Base-by-base conservation (phyloP, 1,140 invertebrate species). In the Bombus confusus region DNA sequence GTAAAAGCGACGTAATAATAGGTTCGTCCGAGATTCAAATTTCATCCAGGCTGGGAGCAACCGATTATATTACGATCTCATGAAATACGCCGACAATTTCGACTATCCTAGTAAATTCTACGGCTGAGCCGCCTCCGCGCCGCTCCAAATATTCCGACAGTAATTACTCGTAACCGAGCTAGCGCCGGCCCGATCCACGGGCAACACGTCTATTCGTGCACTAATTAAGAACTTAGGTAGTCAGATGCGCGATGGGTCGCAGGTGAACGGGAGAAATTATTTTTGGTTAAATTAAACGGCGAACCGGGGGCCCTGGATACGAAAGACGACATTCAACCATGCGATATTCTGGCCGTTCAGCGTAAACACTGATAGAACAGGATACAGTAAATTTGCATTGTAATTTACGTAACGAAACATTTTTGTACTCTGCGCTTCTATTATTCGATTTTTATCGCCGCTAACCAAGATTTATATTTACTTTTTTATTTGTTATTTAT, bases 61-160 rank as follows among this genome's bases (percentile, higher is more conserved):
- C 41, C 74, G 82, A 84, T 84, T 78, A 71, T 84, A 68, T 57
- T 34, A 52, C 59, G 75, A 78, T 71, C 82, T 78, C 82, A 37
- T 41, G 74, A 43, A 71, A 84, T 34, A 71, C 31, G 74, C 62
- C 37, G 82, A 84, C 64, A 78, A 84, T 84, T 84, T 78, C n/a
- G 39, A 34, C 47, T 25, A 78, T 84, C 74, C 47, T 62, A 52
- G 73, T 47, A 47, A 78, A 84, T 84, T 84, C 43, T 59, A 59
- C 47, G 37, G 69, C 0, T 18, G 47, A 52, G 5, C 71, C 9
- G 31, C 28, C 10, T 66, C 18, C 18, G 28, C 39, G 10, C 18
- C 22, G 80, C 18, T 77, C 8, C 74, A 71, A 78, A 84, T 84
- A 84, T 78, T 34, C 75, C 74, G 66, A 68, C 31, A 43, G 82